Base-by-base conservation (phyloP, 2,797 vertebrate genomes). In the Molothrus aeneus region DNA sequence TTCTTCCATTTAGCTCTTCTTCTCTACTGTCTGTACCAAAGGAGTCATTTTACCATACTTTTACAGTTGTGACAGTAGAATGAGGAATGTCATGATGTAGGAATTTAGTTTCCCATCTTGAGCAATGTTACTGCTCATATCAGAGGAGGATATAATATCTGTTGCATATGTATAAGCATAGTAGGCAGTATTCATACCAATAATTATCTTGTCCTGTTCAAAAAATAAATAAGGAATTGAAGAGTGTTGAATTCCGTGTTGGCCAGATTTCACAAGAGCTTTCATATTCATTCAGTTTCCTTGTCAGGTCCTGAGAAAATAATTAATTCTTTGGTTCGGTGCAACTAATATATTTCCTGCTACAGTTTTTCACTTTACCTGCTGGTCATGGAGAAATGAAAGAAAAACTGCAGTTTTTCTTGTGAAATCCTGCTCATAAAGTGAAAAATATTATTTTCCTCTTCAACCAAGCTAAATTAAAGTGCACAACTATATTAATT, bases 241-340 rank as follows among this genome's bases (percentile, higher is more conserved):
- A 72, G 24, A 82, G 28, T 48, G 26, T 57, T 88, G 38, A 80
- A 80, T 92, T 95, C 84, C 20, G 3, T 73, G 72, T 88, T 88
- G 87, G 66, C 51, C 88, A 18, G 36, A 86, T 96, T 94, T 95
- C 96, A 92, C 59, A 84, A 86, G 79, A 75, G 40, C 51, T 92
- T 88, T 91, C 85, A 64, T 91, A 56, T 10, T 90, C 59, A 70
- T 88, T 92, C 87, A 73, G 56, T 87, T 93, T 96, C 87, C 95
- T 86, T 92, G 70, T 96, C 89, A 92, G 66, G 31, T 91, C 82
- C 73, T 91, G 87, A 94, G 90, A 96, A 95, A 96, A 92, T 96
- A 88, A 92, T 86, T 96, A 90, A 88, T 90, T 93, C 48, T 90
- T 90, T 96, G 73, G 84, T 95, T 96, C 85, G 81, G 70, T 93